Percentiles rank a stretch among this genome's conserved stretches.
Evolutionary conservation across 2,888 invertebrate genomes (phyloP).

Genomic region (Platycheirus albimanus): DNA sequence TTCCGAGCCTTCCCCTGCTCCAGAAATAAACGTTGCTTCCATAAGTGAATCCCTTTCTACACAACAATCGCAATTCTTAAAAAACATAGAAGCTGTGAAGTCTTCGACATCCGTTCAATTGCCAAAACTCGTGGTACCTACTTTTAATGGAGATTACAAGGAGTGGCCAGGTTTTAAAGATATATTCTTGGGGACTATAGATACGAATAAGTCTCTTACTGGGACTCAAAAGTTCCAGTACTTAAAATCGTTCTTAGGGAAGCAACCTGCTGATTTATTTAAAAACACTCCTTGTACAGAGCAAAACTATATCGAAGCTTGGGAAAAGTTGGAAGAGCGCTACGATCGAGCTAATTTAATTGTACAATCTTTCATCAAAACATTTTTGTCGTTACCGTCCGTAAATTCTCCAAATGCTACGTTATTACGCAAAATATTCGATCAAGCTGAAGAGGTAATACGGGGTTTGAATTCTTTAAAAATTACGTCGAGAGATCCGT

Average conservation of each 20-base stretch:
- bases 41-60: background rate
- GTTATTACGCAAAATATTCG: constrained; percentile 1
- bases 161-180: constrained; percentile 2
- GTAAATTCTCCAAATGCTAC: background rate
- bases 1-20: too few species aligned
- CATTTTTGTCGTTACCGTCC: background rate
- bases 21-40: background rate
- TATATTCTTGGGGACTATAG: background rate
- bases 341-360: background rate
- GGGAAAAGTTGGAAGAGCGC: constrained; percentile 1
- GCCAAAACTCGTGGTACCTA: background rate
- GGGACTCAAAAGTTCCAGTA: constrained; percentile 5
- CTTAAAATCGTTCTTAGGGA: background rate
- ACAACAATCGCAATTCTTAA: background rate
- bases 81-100: background rate
- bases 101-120: background rate
- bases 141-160: constrained; percentile 1
- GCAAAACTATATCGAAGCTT: background rate
- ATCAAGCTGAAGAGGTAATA: constrained; percentile 6
- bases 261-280: background rate
- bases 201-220: background rate
- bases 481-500: too few species aligned
- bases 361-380: background rate
- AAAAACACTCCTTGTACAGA: background rate
- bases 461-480: constrained; percentile 3